Conservation (phyloP, 2,888 invertebrate genomes). For the Ichneumoninae sp. region DNA sequence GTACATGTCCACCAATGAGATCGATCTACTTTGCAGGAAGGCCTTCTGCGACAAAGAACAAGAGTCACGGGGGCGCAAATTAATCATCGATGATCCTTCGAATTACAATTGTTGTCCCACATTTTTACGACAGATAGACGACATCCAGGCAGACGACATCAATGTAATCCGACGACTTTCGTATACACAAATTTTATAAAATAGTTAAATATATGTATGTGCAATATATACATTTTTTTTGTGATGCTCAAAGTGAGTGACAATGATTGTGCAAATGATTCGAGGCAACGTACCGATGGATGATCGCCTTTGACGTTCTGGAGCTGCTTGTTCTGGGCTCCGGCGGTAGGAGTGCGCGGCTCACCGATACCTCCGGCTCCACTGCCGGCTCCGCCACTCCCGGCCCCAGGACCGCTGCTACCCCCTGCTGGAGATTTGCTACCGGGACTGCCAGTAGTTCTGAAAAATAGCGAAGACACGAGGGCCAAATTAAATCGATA, state of each 20-base stretch:
- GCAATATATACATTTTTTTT: background rate
- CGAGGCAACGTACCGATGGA: constrained; percentile 88
- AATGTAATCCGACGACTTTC: constrained; percentile 7
- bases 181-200: constrained; percentile 10
- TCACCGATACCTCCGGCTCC: constrained; percentile 82
- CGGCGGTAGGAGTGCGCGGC: constrained; percentile 86
- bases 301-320: constrained; percentile 92
- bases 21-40: constrained; percentile 94
- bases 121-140: constrained; percentile 55
- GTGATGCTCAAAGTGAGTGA: background rate
- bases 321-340: constrained; percentile 90
- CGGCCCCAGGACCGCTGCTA: constrained; percentile 84
- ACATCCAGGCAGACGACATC: constrained; percentile 43
- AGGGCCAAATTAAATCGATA: constrained; percentile 66
- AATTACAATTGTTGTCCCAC: constrained; percentile 51
- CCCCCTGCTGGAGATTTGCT: constrained; percentile 91
- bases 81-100: constrained; percentile 60
- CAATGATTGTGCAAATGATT: constrained; percentile 67
- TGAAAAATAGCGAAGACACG: constrained; percentile 80
- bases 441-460: constrained; percentile 90
- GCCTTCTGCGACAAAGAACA: constrained; percentile 86
- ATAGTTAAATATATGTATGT: background rate
- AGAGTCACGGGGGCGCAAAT: constrained; percentile 63
- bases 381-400: constrained; percentile 74
- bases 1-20: constrained; percentile 97